Evolutionary conservation across 2,113 vertebrate genomes (phyloP).

Genomic region (Mola mola): DNA sequence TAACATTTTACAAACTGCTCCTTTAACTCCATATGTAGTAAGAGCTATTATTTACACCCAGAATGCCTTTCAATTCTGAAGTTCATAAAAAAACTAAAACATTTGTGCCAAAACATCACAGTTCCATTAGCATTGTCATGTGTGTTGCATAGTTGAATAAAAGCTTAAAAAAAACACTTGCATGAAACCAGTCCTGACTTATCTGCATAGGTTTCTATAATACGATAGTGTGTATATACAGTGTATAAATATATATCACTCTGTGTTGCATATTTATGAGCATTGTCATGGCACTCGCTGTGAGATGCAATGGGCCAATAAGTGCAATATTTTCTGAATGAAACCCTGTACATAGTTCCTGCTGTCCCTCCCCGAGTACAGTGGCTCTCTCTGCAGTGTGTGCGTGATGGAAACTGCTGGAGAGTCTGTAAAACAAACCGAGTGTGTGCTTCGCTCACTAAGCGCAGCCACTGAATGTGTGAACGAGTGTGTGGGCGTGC

Average conservation of each 20-base stretch:
- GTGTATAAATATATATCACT: background rate
- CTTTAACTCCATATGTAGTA: conserved; percentile 15
- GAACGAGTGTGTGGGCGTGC: conserved; percentile 10
- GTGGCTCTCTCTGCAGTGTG: conserved; percentile 62
- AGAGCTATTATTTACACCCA: conserved; percentile 25
- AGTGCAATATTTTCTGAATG: conserved; percentile 99
- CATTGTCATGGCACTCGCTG: conserved; percentile 84
- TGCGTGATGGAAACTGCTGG: conserved; percentile 46
- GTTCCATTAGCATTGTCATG: conserved; percentile 42
- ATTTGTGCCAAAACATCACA: conserved; percentile 68
- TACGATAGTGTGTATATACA: conserved; percentile 53
- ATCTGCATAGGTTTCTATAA: conserved; percentile 84
- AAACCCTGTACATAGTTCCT: conserved; percentile 91
- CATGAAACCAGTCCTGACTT: conserved; percentile 86
- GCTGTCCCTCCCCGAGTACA: conserved; percentile 79
- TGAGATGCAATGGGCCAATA: conserved; percentile 97
- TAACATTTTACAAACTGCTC: too few relatives aligned
- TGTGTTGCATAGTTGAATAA: conserved; percentile 67
- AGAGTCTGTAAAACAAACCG: conserved; percentile 30
- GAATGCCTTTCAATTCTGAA: conserved; percentile 32
- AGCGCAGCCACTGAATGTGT: conserved; percentile 44
- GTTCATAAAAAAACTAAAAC: conserved; percentile 20
- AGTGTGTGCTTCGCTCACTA: conserved; percentile 40
- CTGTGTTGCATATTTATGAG: conserved; percentile 73
- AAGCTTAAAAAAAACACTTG: conserved; percentile 78